Conservation (phyloP, 2,797 vertebrate species). For the Lepilemur septentrionalis region DNA sequence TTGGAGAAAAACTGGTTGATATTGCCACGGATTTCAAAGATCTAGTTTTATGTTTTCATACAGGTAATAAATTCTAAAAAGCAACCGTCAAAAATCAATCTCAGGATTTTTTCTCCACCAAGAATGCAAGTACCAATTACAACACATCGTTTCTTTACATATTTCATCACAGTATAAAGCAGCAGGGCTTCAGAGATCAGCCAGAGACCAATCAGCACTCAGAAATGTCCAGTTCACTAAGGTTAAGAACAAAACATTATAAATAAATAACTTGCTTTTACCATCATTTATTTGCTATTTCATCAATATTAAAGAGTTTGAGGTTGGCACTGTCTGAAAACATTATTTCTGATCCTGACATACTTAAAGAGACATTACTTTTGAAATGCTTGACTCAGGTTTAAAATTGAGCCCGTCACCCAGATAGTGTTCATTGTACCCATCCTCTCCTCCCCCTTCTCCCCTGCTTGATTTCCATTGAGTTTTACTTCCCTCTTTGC, state of each 20-base stretch:
- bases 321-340: neutral
- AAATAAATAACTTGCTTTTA: neutral
- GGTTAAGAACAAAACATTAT: neutral
- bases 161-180: neutral
- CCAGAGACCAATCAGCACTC: neutral
- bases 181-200: neutral
- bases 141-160: neutral
- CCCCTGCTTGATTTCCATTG: too few relatives aligned
- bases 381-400: too few relatives aligned
- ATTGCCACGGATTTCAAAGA: neutral
- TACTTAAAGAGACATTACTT: neutral
- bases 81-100: neutral
- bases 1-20: neutral
- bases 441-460: fast-evolving
- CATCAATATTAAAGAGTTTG: neutral
- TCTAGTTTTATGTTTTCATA: neutral
- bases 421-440: too few relatives aligned
- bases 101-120: neutral
- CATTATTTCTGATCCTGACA: neutral
- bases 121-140: neutral
- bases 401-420: neutral
- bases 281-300: neutral
- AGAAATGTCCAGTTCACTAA: neutral
- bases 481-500: too few relatives aligned
- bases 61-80: neutral